phyloP scores from a whole-genome alignment of 30 jellyfish, hydroid and myxozoan genomes.

The Rhopilema esculentum region DNA sequence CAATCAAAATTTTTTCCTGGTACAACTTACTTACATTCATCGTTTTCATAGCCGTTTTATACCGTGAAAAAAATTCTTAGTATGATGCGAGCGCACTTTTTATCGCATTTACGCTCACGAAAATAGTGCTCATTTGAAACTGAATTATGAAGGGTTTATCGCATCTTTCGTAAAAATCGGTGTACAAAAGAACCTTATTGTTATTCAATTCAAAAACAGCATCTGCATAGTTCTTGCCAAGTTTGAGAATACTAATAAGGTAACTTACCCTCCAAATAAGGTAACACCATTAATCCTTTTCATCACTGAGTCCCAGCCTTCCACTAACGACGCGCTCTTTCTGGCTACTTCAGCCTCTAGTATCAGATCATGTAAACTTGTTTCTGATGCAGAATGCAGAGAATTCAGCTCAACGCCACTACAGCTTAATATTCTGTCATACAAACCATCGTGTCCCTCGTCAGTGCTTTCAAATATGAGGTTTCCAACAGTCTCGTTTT shows the following conservation, averaged over 20 bases:
- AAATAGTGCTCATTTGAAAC: too few relatives aligned
- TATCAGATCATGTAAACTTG: slow-evolving; percentile 68
- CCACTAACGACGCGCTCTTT: slow-evolving; percentile 51
- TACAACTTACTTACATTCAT: too few relatives aligned
- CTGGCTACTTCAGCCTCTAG: slow-evolving; percentile 69
- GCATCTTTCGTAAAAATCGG: too few relatives aligned
- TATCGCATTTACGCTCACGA: too few relatives aligned
- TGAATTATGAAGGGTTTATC: too few relatives aligned
- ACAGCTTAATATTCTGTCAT: slow-evolving; percentile 48
- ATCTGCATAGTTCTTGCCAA: too few relatives aligned
- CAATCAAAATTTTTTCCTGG: too few relatives aligned
- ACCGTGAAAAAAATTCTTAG: too few relatives aligned
- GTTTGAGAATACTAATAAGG: background rate
- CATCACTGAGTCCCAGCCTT: slow-evolving; percentile 80
- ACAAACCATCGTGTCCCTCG: slow-evolving; percentile 25
- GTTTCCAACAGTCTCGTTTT: slow-evolving; percentile 35
- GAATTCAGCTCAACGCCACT: slow-evolving; percentile 68
- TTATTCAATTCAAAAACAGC: too few relatives aligned
- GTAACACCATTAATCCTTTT: slow-evolving; percentile 77
- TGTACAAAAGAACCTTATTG: too few relatives aligned
- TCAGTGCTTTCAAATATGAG: slow-evolving; percentile 24
- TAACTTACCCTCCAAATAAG: slow-evolving; percentile 80
- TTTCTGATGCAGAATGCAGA: slow-evolving; percentile 47
- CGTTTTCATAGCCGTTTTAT: too few relatives aligned
- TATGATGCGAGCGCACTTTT: too few relatives aligned